Base-by-base conservation (phyloP, 2,797 vertebrate genomes). In the Pangasius macronema region DNA sequence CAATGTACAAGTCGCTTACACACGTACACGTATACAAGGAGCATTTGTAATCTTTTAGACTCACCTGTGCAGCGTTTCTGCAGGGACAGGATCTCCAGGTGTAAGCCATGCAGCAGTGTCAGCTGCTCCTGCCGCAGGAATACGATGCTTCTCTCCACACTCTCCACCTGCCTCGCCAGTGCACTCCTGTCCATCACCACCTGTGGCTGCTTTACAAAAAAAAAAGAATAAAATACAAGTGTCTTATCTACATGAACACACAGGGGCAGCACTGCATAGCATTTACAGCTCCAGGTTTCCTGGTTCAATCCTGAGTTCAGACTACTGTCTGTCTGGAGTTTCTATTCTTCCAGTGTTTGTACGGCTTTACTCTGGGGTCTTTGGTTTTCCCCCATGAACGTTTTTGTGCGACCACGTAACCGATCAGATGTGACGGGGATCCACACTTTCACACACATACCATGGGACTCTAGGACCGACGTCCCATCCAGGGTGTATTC, bases 21-120 rank as follows among this genome's bases (percentile, higher is more conserved):
- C n/a, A n/a, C n/a, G n/a, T n/a, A n/a, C n/a, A n/a, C n/a, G n/a
- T n/a, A n/a, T n/a, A n/a, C n/a, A n/a, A n/a, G n/a, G 36, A n/a
- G 61, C 61, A 49, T 49, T 30, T 49, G 49, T 8, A 22, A 70
- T 51, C 39, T 81, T 90, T 94, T 92, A 93, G 6, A 8, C 95
- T 96, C 92, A 99, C 98, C 98, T 94, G 97, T 96, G 93, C 98
- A 99, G 93, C 97, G 96, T 91, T 99, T 99, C 95, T 99, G 98
- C 92, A 99, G 89, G 89, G 97, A 97, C 22, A 99, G 96, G 94
- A 99, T 97, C 94, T 99, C 98, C 94, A 98, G 94, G 93, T 99
- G 98, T 91, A 99, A 96, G 90, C 96, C 97, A 0, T 97, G 97
- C 39, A 99, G 96, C 89, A 99, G 88, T 70, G 97, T 95, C 92